These are phyloP conservation scores for Gallinago solitaria DNA, from an alignment of 2,797 vertebrate species.

Conservation along the genomic window DNA sequence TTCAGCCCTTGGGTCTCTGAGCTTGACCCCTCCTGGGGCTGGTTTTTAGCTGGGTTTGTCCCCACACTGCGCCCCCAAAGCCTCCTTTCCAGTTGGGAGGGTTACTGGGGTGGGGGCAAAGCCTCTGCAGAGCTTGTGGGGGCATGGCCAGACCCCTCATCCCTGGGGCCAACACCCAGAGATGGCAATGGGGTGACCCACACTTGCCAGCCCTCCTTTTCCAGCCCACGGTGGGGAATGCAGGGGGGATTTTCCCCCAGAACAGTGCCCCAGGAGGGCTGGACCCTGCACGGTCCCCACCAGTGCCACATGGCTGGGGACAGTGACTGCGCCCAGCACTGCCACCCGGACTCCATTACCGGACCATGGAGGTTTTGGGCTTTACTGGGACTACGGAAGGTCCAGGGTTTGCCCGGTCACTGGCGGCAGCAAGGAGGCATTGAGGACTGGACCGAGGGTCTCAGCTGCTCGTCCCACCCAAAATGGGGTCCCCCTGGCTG, in stretches of 20 bases:
- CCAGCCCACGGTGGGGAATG: background rate
- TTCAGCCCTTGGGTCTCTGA: background rate
- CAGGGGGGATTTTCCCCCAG: background rate
- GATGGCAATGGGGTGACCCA: background rate
- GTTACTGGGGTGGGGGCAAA: background rate
- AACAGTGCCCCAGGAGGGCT: background rate
- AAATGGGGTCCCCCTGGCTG: accelerated
- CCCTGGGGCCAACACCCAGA: background rate
- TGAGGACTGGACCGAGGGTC: accelerated
- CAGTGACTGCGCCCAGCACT: background rate
- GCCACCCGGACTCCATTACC: accelerated
- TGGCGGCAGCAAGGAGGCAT: background rate
- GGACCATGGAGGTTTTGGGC: background rate
- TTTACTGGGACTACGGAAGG: accelerated
- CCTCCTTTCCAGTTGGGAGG: background rate
- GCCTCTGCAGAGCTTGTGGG: accelerated
- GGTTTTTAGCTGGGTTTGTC: background rate
- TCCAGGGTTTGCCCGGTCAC: accelerated
- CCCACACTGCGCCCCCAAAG: background rate
- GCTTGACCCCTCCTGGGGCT: background rate
- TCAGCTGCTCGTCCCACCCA: background rate
- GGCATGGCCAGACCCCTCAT: accelerated
- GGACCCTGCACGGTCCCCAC: accelerated
- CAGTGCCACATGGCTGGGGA: background rate
- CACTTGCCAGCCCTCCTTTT: background rate